A percentile compares a stretch with the other conserved stretches of the same genome.
Conservation (phyloP, 2,113 vertebrate species). For the Empidonax traillii region DNA sequence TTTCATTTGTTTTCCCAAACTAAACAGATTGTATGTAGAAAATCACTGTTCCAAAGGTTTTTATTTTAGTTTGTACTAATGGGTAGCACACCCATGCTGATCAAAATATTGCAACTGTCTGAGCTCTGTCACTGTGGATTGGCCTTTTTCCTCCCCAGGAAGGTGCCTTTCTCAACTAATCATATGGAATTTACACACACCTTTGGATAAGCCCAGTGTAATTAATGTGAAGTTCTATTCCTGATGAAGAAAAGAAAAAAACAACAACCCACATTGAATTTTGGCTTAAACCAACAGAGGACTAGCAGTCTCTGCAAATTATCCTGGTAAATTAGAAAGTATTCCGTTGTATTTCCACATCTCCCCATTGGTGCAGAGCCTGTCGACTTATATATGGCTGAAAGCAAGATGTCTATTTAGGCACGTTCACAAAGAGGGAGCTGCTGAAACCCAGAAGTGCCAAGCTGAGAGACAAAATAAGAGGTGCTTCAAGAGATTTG, state of each 20-base stretch:
- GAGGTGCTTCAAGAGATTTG: not conserved
- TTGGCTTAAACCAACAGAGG: not conserved
- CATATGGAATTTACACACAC: not conserved
- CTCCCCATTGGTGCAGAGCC: not conserved
- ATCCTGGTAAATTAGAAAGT: not conserved
- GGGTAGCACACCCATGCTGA: not conserved
- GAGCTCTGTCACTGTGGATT: not conserved
- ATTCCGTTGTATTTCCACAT: not conserved
- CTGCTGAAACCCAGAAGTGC: not conserved
- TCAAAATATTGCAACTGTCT: not conserved
- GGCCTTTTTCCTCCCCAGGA: not conserved
- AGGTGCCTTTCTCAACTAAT: not conserved
- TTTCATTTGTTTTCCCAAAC: slow-evolving; percentile 52
- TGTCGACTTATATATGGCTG: not conserved
- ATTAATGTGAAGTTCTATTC: slow-evolving; percentile 2
- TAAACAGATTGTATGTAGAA: slow-evolving; percentile 3
- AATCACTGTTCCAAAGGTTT: not conserved
- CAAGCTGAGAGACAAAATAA: not conserved
- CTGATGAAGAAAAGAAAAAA: not conserved
- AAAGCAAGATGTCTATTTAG: not conserved
- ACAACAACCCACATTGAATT: not conserved
- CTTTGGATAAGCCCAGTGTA: not conserved
- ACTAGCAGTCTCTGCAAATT: not conserved
- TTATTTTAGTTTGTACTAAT: not conserved
- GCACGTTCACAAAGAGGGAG: not conserved